Percentiles rank a stretch among this genome's conserved stretches.
Evolutionary conservation across 2,888 invertebrate genomes (phyloP).

Genomic region (Hemaris fuciformis): DNA sequence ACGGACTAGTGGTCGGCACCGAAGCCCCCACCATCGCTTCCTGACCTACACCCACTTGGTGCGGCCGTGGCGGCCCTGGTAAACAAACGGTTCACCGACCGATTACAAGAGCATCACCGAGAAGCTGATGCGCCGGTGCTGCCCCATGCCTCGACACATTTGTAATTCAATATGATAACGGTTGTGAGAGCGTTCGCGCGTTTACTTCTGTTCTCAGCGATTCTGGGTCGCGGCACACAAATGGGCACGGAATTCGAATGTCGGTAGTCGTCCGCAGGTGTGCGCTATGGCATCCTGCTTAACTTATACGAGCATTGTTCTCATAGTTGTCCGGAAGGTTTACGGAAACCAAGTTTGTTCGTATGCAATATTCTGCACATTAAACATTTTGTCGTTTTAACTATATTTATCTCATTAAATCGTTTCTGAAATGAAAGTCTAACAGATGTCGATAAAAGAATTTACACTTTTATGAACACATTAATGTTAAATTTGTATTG

Average conservation of each 20-base stretch:
- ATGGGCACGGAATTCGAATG: conserved; percentile 41
- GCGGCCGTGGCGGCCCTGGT: conserved; percentile 64
- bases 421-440: conserved; percentile 65
- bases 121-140: conserved; percentile 45
- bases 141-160: conserved; percentile 57
- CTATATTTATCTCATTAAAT: conserved; percentile 58
- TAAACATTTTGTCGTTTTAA: conserved; percentile 59
- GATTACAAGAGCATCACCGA: conserved; percentile 62
- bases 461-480: conserved; percentile 37
- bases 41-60: conserved; percentile 72
- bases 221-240: conserved; percentile 66
- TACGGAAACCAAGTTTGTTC: background rate
- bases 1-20: conserved; percentile 54
- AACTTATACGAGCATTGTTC: background rate
- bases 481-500: background rate
- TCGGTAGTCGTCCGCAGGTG: conserved; percentile 33
- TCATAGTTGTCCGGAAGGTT: background rate
- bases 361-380: conserved; percentile 15
- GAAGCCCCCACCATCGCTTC: conserved; percentile 57
- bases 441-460: conserved; percentile 43
- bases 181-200: conserved; percentile 64
- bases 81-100: conserved; percentile 81
- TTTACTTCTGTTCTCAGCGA: conserved; percentile 50
- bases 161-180: conserved; percentile 77
- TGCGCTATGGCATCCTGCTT: conserved; percentile 16